Evolutionary conservation across 1,140 invertebrate genomes (phyloP).

Genomic region (Pogonomyrmex californicus): DNA sequence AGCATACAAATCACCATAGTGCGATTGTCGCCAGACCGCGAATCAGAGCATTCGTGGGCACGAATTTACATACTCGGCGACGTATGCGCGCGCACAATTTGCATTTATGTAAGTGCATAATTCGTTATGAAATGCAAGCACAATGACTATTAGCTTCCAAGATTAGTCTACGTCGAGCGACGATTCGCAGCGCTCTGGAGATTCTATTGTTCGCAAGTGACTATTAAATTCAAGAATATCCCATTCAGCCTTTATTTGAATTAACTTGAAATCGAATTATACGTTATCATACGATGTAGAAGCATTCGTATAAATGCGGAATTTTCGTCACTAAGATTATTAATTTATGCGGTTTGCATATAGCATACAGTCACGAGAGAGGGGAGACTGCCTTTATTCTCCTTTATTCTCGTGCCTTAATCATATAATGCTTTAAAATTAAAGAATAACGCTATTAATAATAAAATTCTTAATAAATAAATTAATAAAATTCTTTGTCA

Average conservation of each 20-base stretch:
- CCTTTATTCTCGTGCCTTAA: neutral
- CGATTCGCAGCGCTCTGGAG: conserved; percentile 44
- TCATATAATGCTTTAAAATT: neutral
- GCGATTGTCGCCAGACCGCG: conserved; percentile 34
- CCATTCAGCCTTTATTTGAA: conserved; percentile 56
- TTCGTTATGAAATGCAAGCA: conserved; percentile 62
- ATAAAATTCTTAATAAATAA: neutral
- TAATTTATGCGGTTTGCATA: neutral
- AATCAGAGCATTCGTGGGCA: conserved; percentile 35
- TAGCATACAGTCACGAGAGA: neutral
- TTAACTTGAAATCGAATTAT: conserved; percentile 55
- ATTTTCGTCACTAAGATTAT: conserved; percentile 27
- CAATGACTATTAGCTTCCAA: conserved; percentile 62
- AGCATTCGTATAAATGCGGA: conserved; percentile 36
- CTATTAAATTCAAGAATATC: conserved; percentile 54
- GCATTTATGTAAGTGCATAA: conserved; percentile 65
- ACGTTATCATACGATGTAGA: neutral
- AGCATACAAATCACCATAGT: neutral
- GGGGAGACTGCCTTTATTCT: neutral
- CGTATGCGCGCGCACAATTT: conserved; percentile 48
- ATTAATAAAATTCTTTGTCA: no score
- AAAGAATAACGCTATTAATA: neutral
- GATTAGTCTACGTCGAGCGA: conserved; percentile 56
- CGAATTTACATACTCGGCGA: conserved; percentile 57
- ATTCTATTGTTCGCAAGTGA: conserved; percentile 61